Conservation (phyloP, 2,888 invertebrate species). For the Drosophila prolongata region DNA sequence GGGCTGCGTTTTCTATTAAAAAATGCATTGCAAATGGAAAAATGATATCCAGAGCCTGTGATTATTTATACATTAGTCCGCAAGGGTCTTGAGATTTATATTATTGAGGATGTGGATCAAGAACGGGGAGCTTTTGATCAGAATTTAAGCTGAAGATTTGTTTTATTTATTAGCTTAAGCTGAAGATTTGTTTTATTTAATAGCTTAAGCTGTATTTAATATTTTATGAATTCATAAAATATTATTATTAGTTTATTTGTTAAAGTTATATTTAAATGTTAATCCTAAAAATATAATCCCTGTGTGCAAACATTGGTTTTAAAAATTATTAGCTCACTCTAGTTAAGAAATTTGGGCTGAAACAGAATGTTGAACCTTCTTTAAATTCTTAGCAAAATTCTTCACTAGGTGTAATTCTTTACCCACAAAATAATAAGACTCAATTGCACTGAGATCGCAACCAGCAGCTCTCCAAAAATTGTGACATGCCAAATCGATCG, state of each 20-base stretch:
- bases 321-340: too few relatives aligned
- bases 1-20: slow-evolving; percentile 38
- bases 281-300: too few relatives aligned
- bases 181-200: too few relatives aligned
- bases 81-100: background rate
- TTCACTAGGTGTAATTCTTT: background rate
- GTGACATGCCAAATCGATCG: slow-evolving; percentile 5
- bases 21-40: slow-evolving; percentile 55
- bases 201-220: too few relatives aligned
- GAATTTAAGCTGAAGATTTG: background rate
- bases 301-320: too few relatives aligned
- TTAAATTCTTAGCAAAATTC: too few relatives aligned
- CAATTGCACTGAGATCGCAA: background rate
- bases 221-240: too few relatives aligned
- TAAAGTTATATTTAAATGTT: too few relatives aligned
- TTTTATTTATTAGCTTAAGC: too few relatives aligned
- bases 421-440: slow-evolving; percentile 1
- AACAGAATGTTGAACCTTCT: too few relatives aligned
- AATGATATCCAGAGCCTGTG: slow-evolving; percentile 48
- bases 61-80: slow-evolving; percentile 27
- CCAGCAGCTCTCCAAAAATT: background rate
- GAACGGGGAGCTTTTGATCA: background rate
- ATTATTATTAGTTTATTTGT: too few relatives aligned
- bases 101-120: background rate
- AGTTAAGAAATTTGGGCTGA: too few relatives aligned